Base-by-base conservation (phyloP, 30 jellyfish, hydroid and myxozoan species). In the Mastigias papua region DNA sequence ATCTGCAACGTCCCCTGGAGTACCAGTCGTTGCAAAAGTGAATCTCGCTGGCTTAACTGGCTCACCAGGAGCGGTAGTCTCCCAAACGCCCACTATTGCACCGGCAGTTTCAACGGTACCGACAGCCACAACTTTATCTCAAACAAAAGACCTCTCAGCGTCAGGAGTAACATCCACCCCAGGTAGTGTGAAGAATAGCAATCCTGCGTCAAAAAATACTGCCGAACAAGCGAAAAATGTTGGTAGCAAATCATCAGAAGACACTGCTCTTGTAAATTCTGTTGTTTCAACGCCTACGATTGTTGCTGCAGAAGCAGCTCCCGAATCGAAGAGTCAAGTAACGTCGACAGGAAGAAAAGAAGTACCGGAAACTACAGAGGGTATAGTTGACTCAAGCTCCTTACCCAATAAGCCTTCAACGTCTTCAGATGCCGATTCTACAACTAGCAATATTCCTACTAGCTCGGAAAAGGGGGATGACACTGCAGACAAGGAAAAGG, bases 11-110 rank as follows among this genome's bases (percentile, higher is more conserved):
- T 61, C 89, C n/a, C 89, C 89, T 1, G 79, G 79, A 30, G 70
- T 57, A n/a, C 61, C 86, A 22, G 86, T 51, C 10, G 71, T 76
- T 49, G 86, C 86, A 28, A 76, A 76, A 33, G 81, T 69, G 63
- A 69, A 48, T 34, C 31, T 69, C 0, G 54, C 81, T 11, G 81
- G 81, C 17, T 51, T 57, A 31, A 20, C 84, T 19, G 29, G 42
- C 35, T 54, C 93, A 11, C 62, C 86, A 1, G 78, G 33, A 23
- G 32, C 78, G 27, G 97, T 73, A 16, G 58, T 76, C 25, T 37
- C 58, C 33, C 65, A 87, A 1, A 29, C 80, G 9, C 27, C 66
- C 20, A 32, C 84, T 17, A 46, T 48, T 8, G 83, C 48, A n/a
- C 77, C 89, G 27, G 31, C 90, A 17, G 28, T 66, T 1, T 2